These are phyloP conservation scores for Meloidogyne floridensis DNA, from an alignment of 1,140 invertebrate genomes.

Conservation along the genomic window DNA sequence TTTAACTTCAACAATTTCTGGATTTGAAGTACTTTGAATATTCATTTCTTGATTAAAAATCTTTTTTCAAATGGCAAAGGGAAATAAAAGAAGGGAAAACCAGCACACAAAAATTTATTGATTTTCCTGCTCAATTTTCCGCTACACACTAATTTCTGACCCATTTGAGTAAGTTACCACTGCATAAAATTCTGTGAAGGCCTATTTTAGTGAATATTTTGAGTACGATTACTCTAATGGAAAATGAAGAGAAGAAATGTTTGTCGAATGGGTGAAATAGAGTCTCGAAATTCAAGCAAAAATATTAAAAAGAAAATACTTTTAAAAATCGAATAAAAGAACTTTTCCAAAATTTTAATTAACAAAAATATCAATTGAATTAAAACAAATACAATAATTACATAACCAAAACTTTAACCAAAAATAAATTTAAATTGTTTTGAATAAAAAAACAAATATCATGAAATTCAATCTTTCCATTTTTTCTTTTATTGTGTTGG, in stretches of 20 bases:
- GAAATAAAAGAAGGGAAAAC: no score
- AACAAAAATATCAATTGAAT: no score
- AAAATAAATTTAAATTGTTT: no score
- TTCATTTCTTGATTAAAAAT: not conserved
- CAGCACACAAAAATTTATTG: not conserved
- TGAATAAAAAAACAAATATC: not conserved
- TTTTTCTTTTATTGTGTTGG: not conserved
- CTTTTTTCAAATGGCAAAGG: no score
- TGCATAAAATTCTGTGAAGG: not conserved
- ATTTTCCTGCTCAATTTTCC: not conserved
- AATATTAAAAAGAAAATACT: no score
- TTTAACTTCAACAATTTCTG: not conserved
- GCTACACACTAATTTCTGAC: not conserved
- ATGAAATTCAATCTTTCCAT: not conserved
- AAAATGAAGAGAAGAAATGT: not conserved
- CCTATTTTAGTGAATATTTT: not conserved
- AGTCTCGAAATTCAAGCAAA: no score
- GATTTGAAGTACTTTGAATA: not conserved
- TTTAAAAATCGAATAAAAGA: no score
- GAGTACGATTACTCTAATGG: not conserved
- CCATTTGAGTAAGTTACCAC: not conserved
- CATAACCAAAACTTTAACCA: no score
- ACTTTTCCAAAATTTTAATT: no score
- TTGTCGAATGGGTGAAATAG: no score
- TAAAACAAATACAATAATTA: no score